Evolutionary conservation across 2,113 vertebrate genomes (phyloP).

Genomic region (Microcebus ravelobensis): DNA sequence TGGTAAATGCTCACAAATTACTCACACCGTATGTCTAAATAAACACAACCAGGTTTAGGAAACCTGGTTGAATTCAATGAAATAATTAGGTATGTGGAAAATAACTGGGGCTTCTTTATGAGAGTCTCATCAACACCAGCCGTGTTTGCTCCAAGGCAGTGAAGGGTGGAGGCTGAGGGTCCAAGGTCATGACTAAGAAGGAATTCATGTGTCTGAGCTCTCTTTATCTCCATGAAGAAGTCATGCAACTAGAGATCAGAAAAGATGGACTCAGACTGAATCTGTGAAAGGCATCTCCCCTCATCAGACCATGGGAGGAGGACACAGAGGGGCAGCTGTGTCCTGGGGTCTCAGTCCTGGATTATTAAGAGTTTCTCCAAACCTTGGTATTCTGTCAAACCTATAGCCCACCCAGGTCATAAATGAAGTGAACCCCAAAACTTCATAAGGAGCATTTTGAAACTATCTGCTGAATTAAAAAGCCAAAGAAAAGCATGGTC

Average conservation of each 20-base stretch:
- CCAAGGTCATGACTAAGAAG: not conserved
- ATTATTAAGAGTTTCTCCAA: not conserved
- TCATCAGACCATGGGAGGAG: not conserved
- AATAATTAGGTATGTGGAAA: not conserved
- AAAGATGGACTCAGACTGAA: not conserved
- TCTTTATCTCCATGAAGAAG: not conserved
- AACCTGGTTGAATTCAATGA: slow-evolving; percentile 31
- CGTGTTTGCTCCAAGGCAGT: not conserved
- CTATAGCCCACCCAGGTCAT: not conserved
- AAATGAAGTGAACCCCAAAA: not conserved
- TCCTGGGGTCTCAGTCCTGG: not conserved
- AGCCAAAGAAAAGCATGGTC: not conserved
- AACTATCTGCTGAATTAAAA: not conserved
- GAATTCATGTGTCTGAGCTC: not conserved
- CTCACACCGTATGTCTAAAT: slow-evolving; percentile 35
- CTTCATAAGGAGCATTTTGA: not conserved
- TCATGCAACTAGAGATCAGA: not conserved
- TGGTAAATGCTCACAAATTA: slow-evolving; percentile 60
- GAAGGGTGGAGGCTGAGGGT: fast-evolving
- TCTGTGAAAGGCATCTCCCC: not conserved
- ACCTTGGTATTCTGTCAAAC: not conserved
- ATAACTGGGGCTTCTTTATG: not conserved
- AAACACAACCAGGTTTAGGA: slow-evolving; percentile 52
- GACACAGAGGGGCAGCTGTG: too few relatives aligned
- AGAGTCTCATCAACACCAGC: not conserved